Conservation (phyloP, 2,113 vertebrate genomes). For the Seriola dumerili region DNA sequence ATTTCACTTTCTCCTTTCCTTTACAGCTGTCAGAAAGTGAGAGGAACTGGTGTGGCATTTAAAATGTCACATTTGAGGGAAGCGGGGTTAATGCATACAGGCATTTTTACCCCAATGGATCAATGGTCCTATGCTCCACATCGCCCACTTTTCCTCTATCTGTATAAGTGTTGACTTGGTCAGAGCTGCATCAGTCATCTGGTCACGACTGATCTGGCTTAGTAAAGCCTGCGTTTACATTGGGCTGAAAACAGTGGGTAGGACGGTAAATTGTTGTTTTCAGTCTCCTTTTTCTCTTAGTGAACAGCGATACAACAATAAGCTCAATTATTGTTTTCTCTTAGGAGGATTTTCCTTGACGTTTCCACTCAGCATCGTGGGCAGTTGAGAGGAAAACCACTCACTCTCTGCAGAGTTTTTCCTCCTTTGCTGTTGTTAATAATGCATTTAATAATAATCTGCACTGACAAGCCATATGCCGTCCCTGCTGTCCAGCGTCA, state of each 20-base stretch:
- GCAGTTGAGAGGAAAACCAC: background rate
- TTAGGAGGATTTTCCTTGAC: slow-evolving; percentile 28
- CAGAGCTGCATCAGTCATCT: background rate
- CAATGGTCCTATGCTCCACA: slow-evolving; percentile 3
- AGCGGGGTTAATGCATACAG: background rate
- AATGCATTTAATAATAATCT: slow-evolving; percentile 38
- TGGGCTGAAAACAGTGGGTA: slow-evolving; percentile 4
- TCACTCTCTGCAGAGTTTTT: background rate
- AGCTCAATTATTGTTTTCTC: slow-evolving; percentile 49
- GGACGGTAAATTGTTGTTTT: slow-evolving; percentile 33
- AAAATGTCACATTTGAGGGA: slow-evolving; percentile 33
- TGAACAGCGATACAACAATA: slow-evolving; percentile 18
- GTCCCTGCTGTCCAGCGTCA: slow-evolving; percentile 40
- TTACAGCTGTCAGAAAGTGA: background rate
- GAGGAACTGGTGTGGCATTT: slow-evolving; percentile 1
- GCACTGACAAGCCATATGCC: slow-evolving; percentile 52
- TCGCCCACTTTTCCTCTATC: slow-evolving; percentile 10
- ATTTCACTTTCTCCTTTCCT: background rate
- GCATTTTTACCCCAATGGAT: slow-evolving; percentile 2
- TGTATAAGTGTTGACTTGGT: background rate
- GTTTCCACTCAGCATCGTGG: slow-evolving; percentile 7
- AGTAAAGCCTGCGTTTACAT: slow-evolving; percentile 1
- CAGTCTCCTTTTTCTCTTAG: background rate
- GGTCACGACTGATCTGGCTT: slow-evolving; percentile 13
- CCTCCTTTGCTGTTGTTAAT: slow-evolving; percentile 1